Percentiles rank a stretch among this genome's conserved stretches.
Evolutionary conservation across 2,113 vertebrate species (phyloP).

Genomic region (Herpailurus yagouaroundi): DNA sequence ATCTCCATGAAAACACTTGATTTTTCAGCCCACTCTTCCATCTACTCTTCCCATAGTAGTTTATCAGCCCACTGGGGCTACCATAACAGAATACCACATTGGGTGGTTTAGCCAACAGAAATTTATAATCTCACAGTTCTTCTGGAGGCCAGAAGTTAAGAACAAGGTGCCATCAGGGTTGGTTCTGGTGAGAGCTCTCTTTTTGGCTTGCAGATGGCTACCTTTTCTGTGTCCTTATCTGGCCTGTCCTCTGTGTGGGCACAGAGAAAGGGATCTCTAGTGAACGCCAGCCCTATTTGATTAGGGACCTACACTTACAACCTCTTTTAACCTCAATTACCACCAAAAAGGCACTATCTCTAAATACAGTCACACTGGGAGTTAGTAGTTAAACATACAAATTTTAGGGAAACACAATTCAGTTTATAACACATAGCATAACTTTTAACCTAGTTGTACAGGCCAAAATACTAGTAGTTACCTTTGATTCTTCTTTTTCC

Average conservation of each 20-base stretch:
- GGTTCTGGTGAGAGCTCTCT: not conserved
- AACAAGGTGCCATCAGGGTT: not conserved
- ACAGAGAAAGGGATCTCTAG: not conserved
- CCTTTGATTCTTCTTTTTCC: not conserved
- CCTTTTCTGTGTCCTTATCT: not conserved
- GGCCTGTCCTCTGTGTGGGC: not conserved
- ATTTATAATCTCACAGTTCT: not conserved
- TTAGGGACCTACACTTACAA: not conserved
- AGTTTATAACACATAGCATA: not conserved
- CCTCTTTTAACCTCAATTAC: not conserved
- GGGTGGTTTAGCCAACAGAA: not conserved
- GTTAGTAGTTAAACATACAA: not conserved
- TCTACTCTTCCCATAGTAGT: not conserved
- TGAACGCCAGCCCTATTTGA: not conserved
- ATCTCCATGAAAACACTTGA: not conserved
- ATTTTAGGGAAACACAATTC: not conserved
- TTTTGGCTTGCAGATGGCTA: not conserved
- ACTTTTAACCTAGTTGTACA: not conserved
- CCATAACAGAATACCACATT: not conserved
- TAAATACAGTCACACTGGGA: not conserved
- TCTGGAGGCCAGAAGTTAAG: not conserved
- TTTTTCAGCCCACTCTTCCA: not conserved
- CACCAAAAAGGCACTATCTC: not conserved
- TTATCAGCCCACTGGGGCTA: not conserved
- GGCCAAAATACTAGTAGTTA: not conserved